Base-by-base conservation (phyloP, 2,113 vertebrate species). In the Lophius piscatorius region DNA sequence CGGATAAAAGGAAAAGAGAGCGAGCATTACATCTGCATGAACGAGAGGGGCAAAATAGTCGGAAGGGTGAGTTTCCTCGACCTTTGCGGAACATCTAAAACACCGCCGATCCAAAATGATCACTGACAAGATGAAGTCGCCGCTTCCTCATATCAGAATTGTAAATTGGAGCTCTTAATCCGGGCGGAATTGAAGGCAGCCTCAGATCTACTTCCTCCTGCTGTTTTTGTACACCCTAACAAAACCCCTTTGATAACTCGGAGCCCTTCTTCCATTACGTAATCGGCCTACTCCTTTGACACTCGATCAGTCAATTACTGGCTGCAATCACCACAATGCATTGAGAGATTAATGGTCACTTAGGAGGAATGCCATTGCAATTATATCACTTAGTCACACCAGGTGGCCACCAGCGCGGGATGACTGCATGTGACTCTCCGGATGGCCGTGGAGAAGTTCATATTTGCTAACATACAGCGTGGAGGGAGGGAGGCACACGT, bases 1-100 rank as follows among this genome's bases (percentile, higher is more conserved):
- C 87, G 92, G 64, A 92, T 93, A 75, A 91, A 91, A 73, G 92
- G 92, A 31, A 92, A 93, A 47, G 92, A 93, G 73, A 93, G 91
- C n/a, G 87, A 89, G 6, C 86, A 92, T 66, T 93, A 93, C 82
- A 92, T 93, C 52, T 93, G 92, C 83, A 93, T 93, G 92, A 91
- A 87, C 57, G 88, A 92, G 29, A 91, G 91, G 18, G 92, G 92
- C 51, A 92, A 92, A 84, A 89, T 93, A 49, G 83, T 92, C 0
- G 92, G 91, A 73, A 85, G 91, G 89, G 92, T 93, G 78, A 78
- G 89, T 78, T 14, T 5, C 6, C 34, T 42, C 44, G 18, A 3
- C 4, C 31, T 64, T 41, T 9, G n/a, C n/a, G n/a, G n/a, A n/a
- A n/a, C n/a, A n/a, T n/a, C n/a, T n/a, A n/a, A 2, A 46, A 59